Evolutionary conservation across 1,140 invertebrate species (phyloP), one percentile per base, ranked within the genome.

Genomic region (Drosophila leontia): DNA sequence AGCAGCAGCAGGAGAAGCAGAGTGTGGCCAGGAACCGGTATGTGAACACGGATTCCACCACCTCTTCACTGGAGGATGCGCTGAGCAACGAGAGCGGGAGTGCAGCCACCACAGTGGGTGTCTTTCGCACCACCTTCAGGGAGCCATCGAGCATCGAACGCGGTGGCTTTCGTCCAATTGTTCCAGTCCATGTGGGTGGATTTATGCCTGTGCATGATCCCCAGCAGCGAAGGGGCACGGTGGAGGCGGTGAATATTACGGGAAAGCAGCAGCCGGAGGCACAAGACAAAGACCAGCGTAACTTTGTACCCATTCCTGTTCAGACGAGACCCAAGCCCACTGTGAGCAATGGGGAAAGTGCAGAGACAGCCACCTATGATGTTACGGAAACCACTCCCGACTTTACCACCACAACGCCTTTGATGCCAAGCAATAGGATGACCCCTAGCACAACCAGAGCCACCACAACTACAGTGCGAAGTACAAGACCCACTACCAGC

Each of bases 161-260:
- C 15, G 95, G 95, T 59, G 96, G 96, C 15, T 97, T 97, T 83
- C 93, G 95, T 11, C 96, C 96, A 17, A 93, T 97, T 59, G 91
- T 95, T 34, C 96, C 96, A 9, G 94, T 94, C 34, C 94, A 94
- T 44, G 93, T 94, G 65, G 95, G 95, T 13, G 96, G 96, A 15
- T 97, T 97, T 75, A 95, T 93, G 95, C 95, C 91, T 2, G 86
- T 92, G 2, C 87, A 79, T 50, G 84, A 92, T 91, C 91, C 91
- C 1, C 78, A 88, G 19, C 84, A 87, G 45, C 79, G 84, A 9
- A 78, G 87, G 3, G 91, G 91, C 0, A 35, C 81, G 1, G 78
- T 92, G 6, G 91, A 91, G 59, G 64, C 74, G 0, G 82, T 92
- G 3, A 84, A 92, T 45, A 62, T 72, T 3, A 90, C 81, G 6